Evolutionary conservation across 2,113 vertebrate genomes (phyloP).

Genomic region (Tinamus guttatus): DNA sequence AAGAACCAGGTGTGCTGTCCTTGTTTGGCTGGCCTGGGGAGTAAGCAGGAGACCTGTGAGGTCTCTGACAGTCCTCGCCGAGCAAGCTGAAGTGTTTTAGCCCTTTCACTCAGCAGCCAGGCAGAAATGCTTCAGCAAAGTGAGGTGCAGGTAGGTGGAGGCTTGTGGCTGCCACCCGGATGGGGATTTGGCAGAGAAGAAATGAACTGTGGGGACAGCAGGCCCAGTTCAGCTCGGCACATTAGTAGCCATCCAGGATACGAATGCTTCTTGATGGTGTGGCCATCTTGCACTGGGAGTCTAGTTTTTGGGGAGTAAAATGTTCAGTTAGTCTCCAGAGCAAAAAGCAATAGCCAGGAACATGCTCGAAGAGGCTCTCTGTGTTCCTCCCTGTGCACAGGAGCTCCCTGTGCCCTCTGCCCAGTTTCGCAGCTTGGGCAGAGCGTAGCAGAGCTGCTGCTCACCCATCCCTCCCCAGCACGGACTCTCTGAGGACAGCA

Average conservation of each 20-base stretch:
- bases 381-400: background rate
- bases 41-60: background rate
- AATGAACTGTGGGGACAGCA: background rate
- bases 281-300: background rate
- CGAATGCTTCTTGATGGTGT: background rate
- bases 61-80: background rate
- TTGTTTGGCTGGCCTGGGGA: background rate
- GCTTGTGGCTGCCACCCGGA: background rate
- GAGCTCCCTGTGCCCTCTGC: accelerated
- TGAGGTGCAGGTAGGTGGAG: accelerated
- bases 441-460: background rate
- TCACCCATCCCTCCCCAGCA: background rate
- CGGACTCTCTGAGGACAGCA: background rate
- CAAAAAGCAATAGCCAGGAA: background rate
- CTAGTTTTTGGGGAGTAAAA: background rate
- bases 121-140: background rate
- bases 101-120: background rate
- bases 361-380: background rate
- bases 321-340: background rate
- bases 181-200: background rate
- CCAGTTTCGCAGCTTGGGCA: background rate
- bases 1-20: background rate
- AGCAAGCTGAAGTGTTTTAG: background rate
- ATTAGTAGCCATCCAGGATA: too few species aligned
- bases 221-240: background rate